Evolutionary conservation across 2,797 vertebrate species (phyloP).

Genomic region (Cichlasoma orientale): DNA sequence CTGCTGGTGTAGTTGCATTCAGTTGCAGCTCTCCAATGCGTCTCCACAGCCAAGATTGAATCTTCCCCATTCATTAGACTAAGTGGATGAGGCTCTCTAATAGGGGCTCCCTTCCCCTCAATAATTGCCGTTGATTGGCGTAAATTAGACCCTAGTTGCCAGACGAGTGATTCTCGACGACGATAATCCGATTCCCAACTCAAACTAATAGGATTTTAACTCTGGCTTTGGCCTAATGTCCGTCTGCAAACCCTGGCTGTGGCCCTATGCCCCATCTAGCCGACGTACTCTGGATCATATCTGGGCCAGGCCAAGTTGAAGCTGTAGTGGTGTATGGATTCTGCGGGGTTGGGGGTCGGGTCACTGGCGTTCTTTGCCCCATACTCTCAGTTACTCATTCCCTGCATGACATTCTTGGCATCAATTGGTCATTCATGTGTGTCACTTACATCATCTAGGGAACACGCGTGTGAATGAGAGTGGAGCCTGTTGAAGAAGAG

Average conservation of each 20-base stretch:
- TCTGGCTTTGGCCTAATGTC: constrained; percentile 87
- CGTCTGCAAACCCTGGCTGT: constrained; percentile 85
- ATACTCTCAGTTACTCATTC: constrained; percentile 44
- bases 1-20: constrained; percentile 76
- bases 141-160: constrained; percentile 91
- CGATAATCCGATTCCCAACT: constrained; percentile 88
- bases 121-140: constrained; percentile 90
- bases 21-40: constrained; percentile 81
- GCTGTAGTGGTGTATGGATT: constrained; percentile 37
- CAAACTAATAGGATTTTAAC: constrained; percentile 93
- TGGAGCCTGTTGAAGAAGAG: constrained; percentile 32
- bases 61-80: constrained; percentile 90
- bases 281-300: constrained; percentile 80
- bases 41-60: constrained; percentile 87
- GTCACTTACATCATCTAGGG: constrained; percentile 62
- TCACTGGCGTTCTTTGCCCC: constrained; percentile 26
- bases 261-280: constrained; percentile 77
- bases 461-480: constrained; percentile 58
- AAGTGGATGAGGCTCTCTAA: constrained; percentile 90
- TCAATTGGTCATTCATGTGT: constrained; percentile 71
- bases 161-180: constrained; percentile 90
- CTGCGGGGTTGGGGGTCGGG: constrained; percentile 30
- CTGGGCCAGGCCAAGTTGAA: constrained; percentile 55
- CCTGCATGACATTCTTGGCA: constrained; percentile 45
- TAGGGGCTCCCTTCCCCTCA: constrained; percentile 90